These are phyloP conservation scores for Drosophila tristis DNA, from an alignment of 1,140 invertebrate species.

Conservation along the genomic window DNA sequence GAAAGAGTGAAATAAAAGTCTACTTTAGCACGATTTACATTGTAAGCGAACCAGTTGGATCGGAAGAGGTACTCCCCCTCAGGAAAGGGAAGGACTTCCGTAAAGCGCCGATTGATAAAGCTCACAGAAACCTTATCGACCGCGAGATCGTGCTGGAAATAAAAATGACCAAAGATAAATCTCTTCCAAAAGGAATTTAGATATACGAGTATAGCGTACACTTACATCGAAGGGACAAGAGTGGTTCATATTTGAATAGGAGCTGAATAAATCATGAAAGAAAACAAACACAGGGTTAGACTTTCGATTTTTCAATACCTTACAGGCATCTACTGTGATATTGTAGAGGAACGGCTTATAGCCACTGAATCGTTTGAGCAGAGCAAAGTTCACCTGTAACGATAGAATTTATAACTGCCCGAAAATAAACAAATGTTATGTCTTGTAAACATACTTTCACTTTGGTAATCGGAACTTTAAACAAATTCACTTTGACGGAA, in stretches of 20 bases:
- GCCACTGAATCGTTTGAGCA: conserved; percentile 17
- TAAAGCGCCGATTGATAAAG: neutral
- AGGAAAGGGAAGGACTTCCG: neutral
- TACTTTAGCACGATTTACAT: neutral
- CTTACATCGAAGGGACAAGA: neutral
- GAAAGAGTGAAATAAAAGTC: conserved; percentile 5
- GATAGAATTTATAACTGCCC: neutral
- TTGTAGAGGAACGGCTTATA: conserved; percentile 39
- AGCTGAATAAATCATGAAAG: neutral
- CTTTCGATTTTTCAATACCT: conserved; percentile 5
- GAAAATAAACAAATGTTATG: too few relatives aligned
- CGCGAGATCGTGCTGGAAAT: conserved; percentile 7
- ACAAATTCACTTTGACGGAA: conserved; percentile 11
- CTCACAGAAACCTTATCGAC: neutral
- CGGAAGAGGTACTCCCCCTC: neutral
- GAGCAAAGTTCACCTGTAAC: conserved; percentile 13
- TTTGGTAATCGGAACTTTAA: conserved; percentile 9
- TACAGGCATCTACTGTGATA: conserved; percentile 24
- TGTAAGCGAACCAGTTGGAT: conserved; percentile 1
- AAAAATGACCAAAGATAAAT: neutral
- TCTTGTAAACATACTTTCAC: neutral
- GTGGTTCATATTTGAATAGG: conserved; percentile 7
- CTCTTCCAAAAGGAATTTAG: too few relatives aligned
- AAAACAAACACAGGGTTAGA: neutral
- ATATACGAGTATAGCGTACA: too few relatives aligned